A percentile compares a stretch with the other conserved stretches of the same genome.
Evolutionary conservation across 2,797 vertebrate species (phyloP).

Genomic region (Channa striata): DNA sequence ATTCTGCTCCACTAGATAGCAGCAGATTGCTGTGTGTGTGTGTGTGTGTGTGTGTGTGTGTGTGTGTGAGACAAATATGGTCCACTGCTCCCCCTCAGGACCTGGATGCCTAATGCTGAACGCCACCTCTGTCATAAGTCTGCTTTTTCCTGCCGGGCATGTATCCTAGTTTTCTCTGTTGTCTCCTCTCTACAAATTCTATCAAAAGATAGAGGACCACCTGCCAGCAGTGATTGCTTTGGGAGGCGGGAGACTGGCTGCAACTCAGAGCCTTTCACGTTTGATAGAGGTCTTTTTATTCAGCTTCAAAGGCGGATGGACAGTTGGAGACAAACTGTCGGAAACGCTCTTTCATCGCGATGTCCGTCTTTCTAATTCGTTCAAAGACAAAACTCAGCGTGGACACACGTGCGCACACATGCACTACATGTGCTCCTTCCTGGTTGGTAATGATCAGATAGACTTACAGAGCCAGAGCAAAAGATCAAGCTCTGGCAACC

Average conservation of each 20-base stretch:
- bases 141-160: slow-evolving; percentile 54
- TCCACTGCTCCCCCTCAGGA: slow-evolving; percentile 50
- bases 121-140: slow-evolving; percentile 55
- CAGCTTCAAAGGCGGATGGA: slow-evolving; percentile 55
- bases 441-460: slow-evolving; percentile 71
- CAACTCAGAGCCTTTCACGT: slow-evolving; percentile 64
- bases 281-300: slow-evolving; percentile 69
- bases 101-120: slow-evolving; percentile 34
- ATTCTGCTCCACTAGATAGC: slow-evolving; percentile 78
- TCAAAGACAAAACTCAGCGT: slow-evolving; percentile 25
- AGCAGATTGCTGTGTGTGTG: slow-evolving; percentile 63
- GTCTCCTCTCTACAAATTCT: slow-evolving; percentile 64
- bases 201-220: slow-evolving; percentile 71
- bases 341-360: slow-evolving; percentile 44
- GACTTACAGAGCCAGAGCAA: slow-evolving; percentile 68
- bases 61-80: slow-evolving; percentile 47
- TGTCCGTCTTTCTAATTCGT: slow-evolving; percentile 38
- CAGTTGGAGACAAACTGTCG: slow-evolving; percentile 43
- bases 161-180: slow-evolving; percentile 56
- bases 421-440: slow-evolving; percentile 37
- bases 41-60: slow-evolving; percentile 43
- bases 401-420: slow-evolving; percentile 13
- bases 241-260: slow-evolving; percentile 55
- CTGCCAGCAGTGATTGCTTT: slow-evolving; percentile 68
- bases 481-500: slow-evolving; percentile 83